Conservation (phyloP, 2,113 vertebrate genomes). For the Serinus canaria region DNA sequence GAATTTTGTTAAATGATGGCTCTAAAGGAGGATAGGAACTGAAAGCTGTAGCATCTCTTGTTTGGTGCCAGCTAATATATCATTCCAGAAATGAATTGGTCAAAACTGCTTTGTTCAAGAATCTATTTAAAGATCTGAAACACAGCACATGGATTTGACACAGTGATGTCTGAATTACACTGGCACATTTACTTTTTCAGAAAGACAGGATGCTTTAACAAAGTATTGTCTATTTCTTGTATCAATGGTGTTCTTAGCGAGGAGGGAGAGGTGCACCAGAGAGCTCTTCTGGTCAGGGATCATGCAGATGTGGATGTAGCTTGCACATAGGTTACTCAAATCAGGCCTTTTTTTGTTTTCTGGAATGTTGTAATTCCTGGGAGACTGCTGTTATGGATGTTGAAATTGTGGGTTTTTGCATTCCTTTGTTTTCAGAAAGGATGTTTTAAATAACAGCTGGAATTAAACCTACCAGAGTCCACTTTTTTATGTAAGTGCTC, state of each 20-base stretch:
- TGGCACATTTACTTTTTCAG: neutral
- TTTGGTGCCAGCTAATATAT: neutral
- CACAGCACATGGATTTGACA: neutral
- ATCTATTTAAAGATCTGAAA: neutral
- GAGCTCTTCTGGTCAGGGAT: neutral
- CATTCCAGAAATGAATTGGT: neutral
- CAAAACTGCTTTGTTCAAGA: neutral
- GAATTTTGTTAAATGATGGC: neutral
- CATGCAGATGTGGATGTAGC: neutral
- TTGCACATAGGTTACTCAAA: neutral
- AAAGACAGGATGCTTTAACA: neutral
- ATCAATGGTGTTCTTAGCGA: neutral
- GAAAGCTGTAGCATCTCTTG: neutral
- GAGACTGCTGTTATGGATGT: neutral
- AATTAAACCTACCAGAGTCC: neutral
- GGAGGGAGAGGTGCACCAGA: neutral
- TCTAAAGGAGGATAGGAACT: neutral
- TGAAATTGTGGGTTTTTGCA: neutral
- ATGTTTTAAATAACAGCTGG: neutral
- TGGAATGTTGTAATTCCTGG: neutral
- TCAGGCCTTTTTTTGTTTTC: neutral
- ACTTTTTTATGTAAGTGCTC: neutral
- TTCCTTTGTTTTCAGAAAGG: neutral
- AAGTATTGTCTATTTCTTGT: neutral
- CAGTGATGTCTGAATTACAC: neutral